Evolutionary conservation across 1,140 invertebrate genomes (phyloP), one percentile per base, ranked within the genome.

Genomic region (Lepidurus arcticus): DNA sequence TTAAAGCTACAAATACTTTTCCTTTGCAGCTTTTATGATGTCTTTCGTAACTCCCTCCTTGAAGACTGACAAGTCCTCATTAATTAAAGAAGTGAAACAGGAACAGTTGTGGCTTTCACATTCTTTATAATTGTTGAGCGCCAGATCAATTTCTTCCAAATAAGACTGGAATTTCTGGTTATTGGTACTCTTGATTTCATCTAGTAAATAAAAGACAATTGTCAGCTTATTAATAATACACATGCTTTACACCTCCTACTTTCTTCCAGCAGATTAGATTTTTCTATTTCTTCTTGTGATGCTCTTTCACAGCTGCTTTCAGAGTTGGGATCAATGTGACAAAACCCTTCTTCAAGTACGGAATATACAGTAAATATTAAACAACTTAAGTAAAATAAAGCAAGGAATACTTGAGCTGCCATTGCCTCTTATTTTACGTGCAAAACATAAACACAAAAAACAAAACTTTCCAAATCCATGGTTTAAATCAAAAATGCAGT

Each of bases 61-160:
- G 84, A 93, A 96, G 24, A 88, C 84, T 80, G 85, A 84, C 44
- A 97, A 85, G 84, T 96, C 93, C 21, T 88, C 85, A 24, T 87
- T 82, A 74, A 96, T 91, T 42, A 92, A 87, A 82, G 85, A 79
- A 43, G 84, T 84, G 82, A 91, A 88, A 82, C 92, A 94, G 42
- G 81, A 82, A 82, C 82, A 84, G 45, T 80, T 81, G 4, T 42
- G 16, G 8, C 45, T 73, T 16, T 16, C 8, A 74, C 79, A 80
- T n/a, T 76, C 73, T 7, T 42, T 9, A 74, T 80, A 80, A 9
- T 77, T 65, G 6, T 21, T 13, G 21, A 65, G 53, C 8, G 53
- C 53, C 16, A 65, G 53, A 65, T 65, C 53, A 21, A 65, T 65
- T 65, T 65, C 53, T 21, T 16, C 8, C 13, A 65, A 65, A 65